Percentiles rank a stretch among this genome's conserved stretches.
phyloP scores from a whole-genome alignment of 2,113 vertebrate species.

The Paratilapia polleni region DNA sequence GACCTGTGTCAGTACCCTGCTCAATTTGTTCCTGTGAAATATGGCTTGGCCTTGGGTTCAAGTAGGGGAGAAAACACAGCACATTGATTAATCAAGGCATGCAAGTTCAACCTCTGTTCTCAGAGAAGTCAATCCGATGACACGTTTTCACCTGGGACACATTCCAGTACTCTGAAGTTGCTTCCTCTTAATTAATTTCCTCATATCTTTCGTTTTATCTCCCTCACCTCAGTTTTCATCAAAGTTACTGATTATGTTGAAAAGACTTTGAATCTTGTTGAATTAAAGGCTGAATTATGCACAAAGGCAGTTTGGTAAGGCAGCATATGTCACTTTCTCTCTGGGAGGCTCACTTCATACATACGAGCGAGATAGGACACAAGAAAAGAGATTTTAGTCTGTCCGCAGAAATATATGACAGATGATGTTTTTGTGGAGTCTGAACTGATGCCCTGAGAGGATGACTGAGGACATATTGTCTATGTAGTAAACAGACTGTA shows the following conservation, averaged over 20 bases:
- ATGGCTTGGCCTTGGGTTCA: conserved; percentile 79
- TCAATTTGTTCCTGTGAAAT: conserved; percentile 80
- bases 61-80: conserved; percentile 76
- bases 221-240: conserved; percentile 6
- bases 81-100: conserved; percentile 79
- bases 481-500: conserved; percentile 25
- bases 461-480: not conserved
- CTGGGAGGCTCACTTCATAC: not conserved
- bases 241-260: not conserved
- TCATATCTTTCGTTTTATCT: conserved; percentile 26
- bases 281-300: conserved; percentile 13
- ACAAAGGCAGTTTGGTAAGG: conserved; percentile 2
- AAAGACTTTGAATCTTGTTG: not conserved
- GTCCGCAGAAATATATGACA: conserved; percentile 6
- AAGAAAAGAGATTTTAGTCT: not conserved
- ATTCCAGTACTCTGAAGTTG: conserved; percentile 63
- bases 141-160: conserved; percentile 74
- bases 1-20: conserved; percentile 67
- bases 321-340: conserved; percentile 11
- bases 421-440: conserved; percentile 23
- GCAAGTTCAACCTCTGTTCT: conserved; percentile 69
- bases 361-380: not conserved
- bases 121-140: conserved; percentile 76
- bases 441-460: conserved; percentile 27
- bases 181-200: conserved; percentile 64